Base-by-base conservation (phyloP, 1,140 invertebrate species). In the Bombus picipes region DNA sequence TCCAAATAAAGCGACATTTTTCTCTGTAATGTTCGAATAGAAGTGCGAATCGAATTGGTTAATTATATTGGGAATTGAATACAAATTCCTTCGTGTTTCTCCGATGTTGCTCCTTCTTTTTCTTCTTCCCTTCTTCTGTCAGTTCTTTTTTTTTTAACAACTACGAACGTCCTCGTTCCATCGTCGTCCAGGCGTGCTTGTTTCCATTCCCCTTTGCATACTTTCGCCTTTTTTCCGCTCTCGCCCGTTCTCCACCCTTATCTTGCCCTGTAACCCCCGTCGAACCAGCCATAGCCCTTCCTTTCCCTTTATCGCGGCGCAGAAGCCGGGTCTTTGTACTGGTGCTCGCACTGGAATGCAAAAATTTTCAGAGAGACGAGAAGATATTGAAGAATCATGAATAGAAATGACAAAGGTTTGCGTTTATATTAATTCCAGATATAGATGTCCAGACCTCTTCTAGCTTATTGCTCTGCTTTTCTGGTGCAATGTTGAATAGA, bases 1-100 rank as follows among this genome's bases (percentile, higher is more conserved):
- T 79, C 75, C 32, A 84, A 84, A 84, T 84, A 84, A 79, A 79
- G 82, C 82, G 82, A 84, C 82, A 84, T 62, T 79, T 62, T 72
- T 53, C 66, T 34, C 22, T n/a, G 82, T 47, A 66, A 79, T 66
- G 82, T 62, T 84, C 62, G 66, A 84, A 84, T 79, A 70, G 66
- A 59, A 53, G 74, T 34, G 82, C 53, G 82, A 84, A 84, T 84
- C 75, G 82, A 84, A 79, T 53, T 57, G 66, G 75, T 84, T 76
- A 84, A 84, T 84, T 84, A 79, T 71, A 84, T 66, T 37, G 13
- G 15, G 39, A 84, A 84, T 84, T 70, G 65, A 84, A 84, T 84
- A 66, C 75, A 84, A 83, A 83, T 83, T 83, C 74, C 47, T 53
- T 47, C 59, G 18, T 83, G 81, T 70, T 34, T 62, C 22, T 75